Evolutionary conservation across 2,113 vertebrate species (phyloP).

Genomic region (Pungitius pungitius): DNA sequence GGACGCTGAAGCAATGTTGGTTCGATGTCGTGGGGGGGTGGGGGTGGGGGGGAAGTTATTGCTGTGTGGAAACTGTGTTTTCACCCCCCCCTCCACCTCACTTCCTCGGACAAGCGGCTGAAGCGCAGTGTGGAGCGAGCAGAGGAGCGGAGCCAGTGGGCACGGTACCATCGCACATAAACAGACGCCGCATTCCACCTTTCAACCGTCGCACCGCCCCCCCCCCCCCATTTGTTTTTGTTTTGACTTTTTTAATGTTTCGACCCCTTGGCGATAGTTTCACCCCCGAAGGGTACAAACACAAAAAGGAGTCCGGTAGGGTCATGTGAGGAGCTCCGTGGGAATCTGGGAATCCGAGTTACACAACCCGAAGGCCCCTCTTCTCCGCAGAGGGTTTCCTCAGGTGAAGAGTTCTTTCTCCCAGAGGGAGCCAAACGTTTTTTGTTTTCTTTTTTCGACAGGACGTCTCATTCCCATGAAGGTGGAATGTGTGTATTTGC

Average conservation of each 20-base stretch:
- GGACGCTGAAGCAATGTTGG: slow-evolving; percentile 76
- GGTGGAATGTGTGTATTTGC: slow-evolving; percentile 72
- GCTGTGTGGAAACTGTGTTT: slow-evolving; percentile 71
- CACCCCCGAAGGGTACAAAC: slow-evolving; percentile 41
- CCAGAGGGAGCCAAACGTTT: slow-evolving; percentile 7
- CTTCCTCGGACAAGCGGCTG: slow-evolving; percentile 66
- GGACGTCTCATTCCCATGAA: slow-evolving; percentile 64
- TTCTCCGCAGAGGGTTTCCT: slow-evolving; percentile 8
- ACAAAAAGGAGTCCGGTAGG: slow-evolving; percentile 27
- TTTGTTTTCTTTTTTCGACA: no score
- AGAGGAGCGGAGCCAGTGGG: slow-evolving; percentile 55
- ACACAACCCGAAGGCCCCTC: slow-evolving; percentile 23
- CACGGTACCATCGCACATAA: slow-evolving; percentile 57
- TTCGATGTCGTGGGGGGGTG: slow-evolving; percentile 76
- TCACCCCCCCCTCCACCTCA: slow-evolving; percentile 47
- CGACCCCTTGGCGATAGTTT: slow-evolving; percentile 41
- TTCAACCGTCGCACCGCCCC: slow-evolving; percentile 64
- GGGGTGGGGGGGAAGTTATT: slow-evolving; percentile 79
- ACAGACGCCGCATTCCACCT: slow-evolving; percentile 56
- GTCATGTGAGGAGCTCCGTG: slow-evolving; percentile 31
- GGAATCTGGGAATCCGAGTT: slow-evolving; percentile 30
- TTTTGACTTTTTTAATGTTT: slow-evolving; percentile 65
- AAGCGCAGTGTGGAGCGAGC: slow-evolving; percentile 61
- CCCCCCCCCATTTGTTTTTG: no score
- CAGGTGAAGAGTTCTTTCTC: slow-evolving; percentile 33